Evolutionary conservation across 2,797 vertebrate genomes (phyloP).

Genomic region (Bufotes viridis): DNA sequence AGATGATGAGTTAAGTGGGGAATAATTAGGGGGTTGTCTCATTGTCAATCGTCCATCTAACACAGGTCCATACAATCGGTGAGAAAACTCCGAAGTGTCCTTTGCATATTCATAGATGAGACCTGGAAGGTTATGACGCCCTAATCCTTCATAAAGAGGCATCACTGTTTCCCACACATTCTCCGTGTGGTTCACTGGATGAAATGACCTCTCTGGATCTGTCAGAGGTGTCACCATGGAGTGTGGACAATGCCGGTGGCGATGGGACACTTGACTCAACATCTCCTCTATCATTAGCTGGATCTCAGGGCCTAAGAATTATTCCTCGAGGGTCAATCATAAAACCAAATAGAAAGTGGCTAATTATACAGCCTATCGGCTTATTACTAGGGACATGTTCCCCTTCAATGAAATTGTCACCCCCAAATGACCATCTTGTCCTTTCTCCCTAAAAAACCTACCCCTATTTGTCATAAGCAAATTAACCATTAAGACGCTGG

Average conservation of each 20-base stretch:
- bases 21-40: conserved; percentile 24
- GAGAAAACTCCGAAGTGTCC: not conserved
- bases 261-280: not conserved
- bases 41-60: not conserved
- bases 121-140: conserved; percentile 2
- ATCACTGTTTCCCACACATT: conserved; percentile 16
- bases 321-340: not conserved
- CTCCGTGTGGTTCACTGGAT: not conserved
- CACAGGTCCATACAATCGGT: not conserved
- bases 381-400: not conserved
- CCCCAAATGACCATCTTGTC: not conserved
- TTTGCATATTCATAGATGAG: conserved; percentile 50
- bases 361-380: not conserved
- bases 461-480: no score
- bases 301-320: not conserved
- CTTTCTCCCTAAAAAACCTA: no score
- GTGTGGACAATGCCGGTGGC: not conserved
- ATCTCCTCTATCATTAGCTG: not conserved
- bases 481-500: no score
- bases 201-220: not conserved
- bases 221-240: not conserved
- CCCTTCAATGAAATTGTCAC: no score
- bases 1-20: conserved; percentile 32
- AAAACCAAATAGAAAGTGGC: not conserved
- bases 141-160: conserved; percentile 12